A percentile compares a stretch with the other conserved stretches of the same genome.
These are phyloP conservation scores for Camponotus pennsylvanicus DNA, from an alignment of 1,140 invertebrate species.

Conservation along the genomic window DNA sequence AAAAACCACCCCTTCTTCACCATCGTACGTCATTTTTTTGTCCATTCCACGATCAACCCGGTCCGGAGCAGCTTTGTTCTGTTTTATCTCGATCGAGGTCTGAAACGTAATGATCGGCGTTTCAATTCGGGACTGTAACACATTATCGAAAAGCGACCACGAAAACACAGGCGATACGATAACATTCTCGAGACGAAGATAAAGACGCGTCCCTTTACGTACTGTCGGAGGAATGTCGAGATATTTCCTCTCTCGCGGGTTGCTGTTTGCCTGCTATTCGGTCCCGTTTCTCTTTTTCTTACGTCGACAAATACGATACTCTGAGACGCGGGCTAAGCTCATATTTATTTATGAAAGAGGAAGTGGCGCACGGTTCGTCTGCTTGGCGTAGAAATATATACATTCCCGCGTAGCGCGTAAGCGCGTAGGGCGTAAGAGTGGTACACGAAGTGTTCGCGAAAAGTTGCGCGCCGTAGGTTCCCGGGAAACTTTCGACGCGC, in stretches of 20 bases:
- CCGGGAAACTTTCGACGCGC: constrained; percentile 51
- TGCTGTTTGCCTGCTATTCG: constrained; percentile 44
- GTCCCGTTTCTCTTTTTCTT: constrained; percentile 49
- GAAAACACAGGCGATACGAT: background rate
- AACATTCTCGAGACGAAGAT: background rate
- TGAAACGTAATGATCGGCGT: background rate
- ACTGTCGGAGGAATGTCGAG: constrained; percentile 17
- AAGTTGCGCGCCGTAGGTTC: constrained; percentile 54
- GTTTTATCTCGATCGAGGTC: background rate
- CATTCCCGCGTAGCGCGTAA: constrained; percentile 21
- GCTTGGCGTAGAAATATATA: constrained; percentile 42
- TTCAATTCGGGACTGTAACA: background rate
- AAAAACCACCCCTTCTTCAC: constrained; percentile 53
- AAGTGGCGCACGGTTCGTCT: constrained; percentile 56
- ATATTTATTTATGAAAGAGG: constrained; percentile 73
- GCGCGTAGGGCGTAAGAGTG: constrained; percentile 16
- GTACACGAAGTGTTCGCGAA: constrained; percentile 34
- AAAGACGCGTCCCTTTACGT: background rate
- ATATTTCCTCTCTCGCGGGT: constrained; percentile 3
- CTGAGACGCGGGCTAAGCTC: constrained; percentile 61
- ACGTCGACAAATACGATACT: constrained; percentile 67
- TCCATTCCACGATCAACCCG: constrained; percentile 13
- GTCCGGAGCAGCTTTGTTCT: background rate
- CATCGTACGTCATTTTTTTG: constrained; percentile 38
- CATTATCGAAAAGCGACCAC: background rate